These are phyloP conservation scores for Centropristis striata DNA, from an alignment of 2,113 vertebrate genomes.

Conservation along the genomic window DNA sequence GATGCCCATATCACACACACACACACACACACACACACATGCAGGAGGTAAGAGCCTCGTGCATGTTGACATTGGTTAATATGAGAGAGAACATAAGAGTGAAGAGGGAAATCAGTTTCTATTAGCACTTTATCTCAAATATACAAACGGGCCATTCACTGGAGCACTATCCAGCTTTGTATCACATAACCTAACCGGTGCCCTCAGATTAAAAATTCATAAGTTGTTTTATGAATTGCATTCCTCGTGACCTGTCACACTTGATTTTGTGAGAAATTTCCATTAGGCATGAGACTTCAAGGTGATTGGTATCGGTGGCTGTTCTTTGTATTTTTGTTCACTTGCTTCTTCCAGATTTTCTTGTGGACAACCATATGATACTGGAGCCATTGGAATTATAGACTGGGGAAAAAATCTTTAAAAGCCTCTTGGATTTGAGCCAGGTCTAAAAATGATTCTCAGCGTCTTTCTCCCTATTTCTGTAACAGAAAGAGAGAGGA, in stretches of 20 bases:
- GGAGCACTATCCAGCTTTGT: constrained; percentile 15
- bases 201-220: constrained; percentile 4
- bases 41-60: constrained; percentile 12
- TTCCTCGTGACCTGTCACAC: neutral
- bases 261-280: constrained; percentile 27
- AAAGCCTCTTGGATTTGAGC: constrained; percentile 54
- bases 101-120: constrained; percentile 26
- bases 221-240: constrained; percentile 24
- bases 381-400: constrained; percentile 57
- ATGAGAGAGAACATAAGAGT: constrained; percentile 21
- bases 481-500: constrained; percentile 8
- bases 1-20: constrained; percentile 1
- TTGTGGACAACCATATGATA: constrained; percentile 53
- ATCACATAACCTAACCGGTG: neutral
- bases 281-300: constrained; percentile 50
- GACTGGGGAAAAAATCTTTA: constrained; percentile 64
- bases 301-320: constrained; percentile 48
- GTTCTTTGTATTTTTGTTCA: constrained; percentile 7
- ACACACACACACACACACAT: constrained; percentile 9
- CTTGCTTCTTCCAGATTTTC: constrained; percentile 31
- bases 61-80: constrained; percentile 16
- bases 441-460: constrained; percentile 57
- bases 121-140: constrained; percentile 21
- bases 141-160: constrained; percentile 22
- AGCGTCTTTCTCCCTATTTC: constrained; percentile 19